Evolutionary conservation across 2,888 invertebrate species (phyloP), one percentile per base, ranked within the genome.

Genomic region (Eristalinus aeneus): DNA sequence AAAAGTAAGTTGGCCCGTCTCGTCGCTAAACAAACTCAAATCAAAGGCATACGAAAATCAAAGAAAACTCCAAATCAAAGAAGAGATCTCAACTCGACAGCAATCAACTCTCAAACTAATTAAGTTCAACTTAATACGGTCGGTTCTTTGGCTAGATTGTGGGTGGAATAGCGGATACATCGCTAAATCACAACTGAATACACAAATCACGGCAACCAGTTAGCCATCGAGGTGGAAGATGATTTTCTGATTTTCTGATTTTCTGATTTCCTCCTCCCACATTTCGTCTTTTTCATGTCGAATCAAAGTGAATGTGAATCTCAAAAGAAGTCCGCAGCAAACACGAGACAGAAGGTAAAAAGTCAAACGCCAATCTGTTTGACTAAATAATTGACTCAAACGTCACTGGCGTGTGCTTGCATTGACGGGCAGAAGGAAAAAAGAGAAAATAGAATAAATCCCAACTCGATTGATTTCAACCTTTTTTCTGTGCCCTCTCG

Each of bases 301-400:
- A 72, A 81, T 81, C 72, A 88, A 77, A 87, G 84, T 63, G 60
- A 84, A 88, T 81, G 87, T 8, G 79, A 80, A 85, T 87, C 84
- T 87, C 86, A 85, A 77, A 86, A 79, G 65, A 60, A 72, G 20
- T 12, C n/a, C 39, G 6, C 39, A 39, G 39, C 39, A 39, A 58
- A 10, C 16, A 20, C 27, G 27, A 2, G 27, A 27, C 64, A 71
- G 71, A 77, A 86, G 86, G 86, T 86, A 34, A 78, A 82, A 82
- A 86, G 81, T 71, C 82, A 77, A 86, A 74, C 71, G 81, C 69
- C 86, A 86, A 82, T 86, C 82, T 77, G 77, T 74, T 81, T 78
- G 73, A 77, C 63, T 82, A 65, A 76, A 65, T 86, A 82, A 81
- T 81, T 86, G 77, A 54, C 69, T 65, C 11, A 39, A 78, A 74